Evolutionary conservation across 53 echinoderm and acorn worm species (phyloP).

Genomic region (Holothuria scabra): DNA sequence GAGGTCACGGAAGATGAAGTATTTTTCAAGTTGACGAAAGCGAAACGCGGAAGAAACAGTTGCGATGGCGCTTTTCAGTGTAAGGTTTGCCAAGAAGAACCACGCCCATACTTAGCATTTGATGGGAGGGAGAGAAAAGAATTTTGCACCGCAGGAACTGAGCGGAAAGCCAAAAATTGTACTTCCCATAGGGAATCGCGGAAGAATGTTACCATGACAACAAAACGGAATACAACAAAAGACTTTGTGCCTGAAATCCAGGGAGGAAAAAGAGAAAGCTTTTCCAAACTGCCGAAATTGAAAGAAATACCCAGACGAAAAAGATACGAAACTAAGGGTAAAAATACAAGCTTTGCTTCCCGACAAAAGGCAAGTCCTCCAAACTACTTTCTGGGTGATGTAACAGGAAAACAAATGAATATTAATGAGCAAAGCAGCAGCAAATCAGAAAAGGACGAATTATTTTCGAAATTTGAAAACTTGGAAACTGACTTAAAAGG

Average conservation of each 20-base stretch:
- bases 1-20: constrained; percentile 12
- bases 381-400: background rate
- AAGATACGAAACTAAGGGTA: constrained; percentile 14
- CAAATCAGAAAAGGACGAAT: constrained; percentile 2
- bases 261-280: background rate
- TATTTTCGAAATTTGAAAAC: constrained; percentile 8
- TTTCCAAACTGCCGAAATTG: constrained; percentile 31
- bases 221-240: too few species aligned
- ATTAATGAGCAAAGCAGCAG: constrained; percentile 4
- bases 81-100: constrained; percentile 4
- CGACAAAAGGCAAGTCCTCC: background rate
- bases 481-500: background rate
- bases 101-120: background rate
- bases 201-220: too few species aligned
- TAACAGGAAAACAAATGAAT: constrained; percentile 20
- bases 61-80: constrained; percentile 7
- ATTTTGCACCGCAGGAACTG: constrained; percentile 1
- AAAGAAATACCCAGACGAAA: constrained; percentile 20
- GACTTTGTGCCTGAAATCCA: too few species aligned
- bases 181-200: background rate
- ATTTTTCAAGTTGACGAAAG: constrained; percentile 11
- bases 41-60: background rate
- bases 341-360: background rate
- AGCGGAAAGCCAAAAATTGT: background rate
- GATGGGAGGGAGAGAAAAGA: background rate